These are phyloP conservation scores for Cyrtorhinus lividipennis DNA, from an alignment of 1,140 invertebrate genomes.

Conservation along the genomic window DNA sequence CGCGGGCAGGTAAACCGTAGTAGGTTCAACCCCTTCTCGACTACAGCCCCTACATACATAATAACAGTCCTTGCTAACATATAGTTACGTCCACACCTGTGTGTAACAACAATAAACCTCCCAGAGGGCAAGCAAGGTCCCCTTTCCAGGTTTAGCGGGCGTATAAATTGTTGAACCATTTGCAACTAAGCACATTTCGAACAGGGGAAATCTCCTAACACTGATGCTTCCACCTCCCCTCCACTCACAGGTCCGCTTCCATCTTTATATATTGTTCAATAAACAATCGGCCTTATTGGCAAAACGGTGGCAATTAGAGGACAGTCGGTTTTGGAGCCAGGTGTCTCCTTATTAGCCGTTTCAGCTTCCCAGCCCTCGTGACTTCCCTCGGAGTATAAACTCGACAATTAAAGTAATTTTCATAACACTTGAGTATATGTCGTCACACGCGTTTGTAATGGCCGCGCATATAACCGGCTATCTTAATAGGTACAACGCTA, in stretches of 20 bases:
- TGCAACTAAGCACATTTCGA: conserved; percentile 6
- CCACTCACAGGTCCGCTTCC: neutral
- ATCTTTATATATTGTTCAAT: conserved; percentile 4
- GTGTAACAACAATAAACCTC: conserved; percentile 5
- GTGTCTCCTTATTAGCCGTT: conserved; percentile 9
- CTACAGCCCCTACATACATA: neutral
- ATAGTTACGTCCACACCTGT: conserved; percentile 5
- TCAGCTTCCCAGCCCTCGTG: neutral
- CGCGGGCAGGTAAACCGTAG: neutral
- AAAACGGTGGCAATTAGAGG: conserved; percentile 7
- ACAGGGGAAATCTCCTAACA: neutral
- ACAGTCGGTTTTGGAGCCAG: conserved; percentile 8
- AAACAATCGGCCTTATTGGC: conserved; percentile 9
- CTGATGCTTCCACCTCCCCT: neutral
- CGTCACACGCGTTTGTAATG: conserved; percentile 5
- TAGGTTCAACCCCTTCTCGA: neutral
- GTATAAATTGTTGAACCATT: conserved; percentile 8
- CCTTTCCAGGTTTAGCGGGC: neutral
- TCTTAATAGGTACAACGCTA: neutral
- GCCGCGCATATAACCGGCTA: neutral
- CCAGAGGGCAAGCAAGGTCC: neutral
- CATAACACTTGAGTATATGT: neutral
- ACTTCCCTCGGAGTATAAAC: neutral
- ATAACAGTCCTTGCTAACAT: conserved; percentile 6
- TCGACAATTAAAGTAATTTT: conserved; percentile 2